Conservation (phyloP, 2,888 invertebrate species). For the Dolichomitus sp. region DNA sequence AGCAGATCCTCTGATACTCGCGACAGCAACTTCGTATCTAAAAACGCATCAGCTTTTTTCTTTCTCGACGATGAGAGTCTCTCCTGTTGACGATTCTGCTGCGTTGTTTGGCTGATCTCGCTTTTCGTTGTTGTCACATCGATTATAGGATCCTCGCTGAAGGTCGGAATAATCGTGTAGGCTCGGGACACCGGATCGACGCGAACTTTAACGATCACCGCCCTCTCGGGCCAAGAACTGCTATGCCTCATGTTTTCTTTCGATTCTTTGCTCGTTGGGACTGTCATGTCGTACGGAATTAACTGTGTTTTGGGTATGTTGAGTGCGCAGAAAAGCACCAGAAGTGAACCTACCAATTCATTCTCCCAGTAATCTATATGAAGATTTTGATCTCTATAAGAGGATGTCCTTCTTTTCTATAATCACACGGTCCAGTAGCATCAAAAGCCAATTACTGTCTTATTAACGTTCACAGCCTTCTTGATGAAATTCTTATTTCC, state of each 20-base stretch:
- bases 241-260: conserved; percentile 78
- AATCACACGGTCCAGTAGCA: background rate
- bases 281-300: conserved; percentile 63
- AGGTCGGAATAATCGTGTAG: conserved; percentile 78
- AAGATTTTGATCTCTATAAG: background rate
- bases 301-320: background rate
- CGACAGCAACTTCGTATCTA: conserved; percentile 24
- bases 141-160: conserved; percentile 68
- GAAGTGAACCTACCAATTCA: background rate
- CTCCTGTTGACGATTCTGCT: conserved; percentile 12
- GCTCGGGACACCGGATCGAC: conserved; percentile 79
- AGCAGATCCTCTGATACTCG: conserved; percentile 19
- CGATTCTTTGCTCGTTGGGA: conserved; percentile 69
- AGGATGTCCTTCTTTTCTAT: background rate
- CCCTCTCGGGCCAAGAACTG: conserved; percentile 80
- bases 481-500: background rate
- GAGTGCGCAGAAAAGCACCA: background rate
- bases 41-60: conserved; percentile 29
- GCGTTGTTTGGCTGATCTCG: conserved; percentile 8
- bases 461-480: background rate
- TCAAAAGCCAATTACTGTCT: conserved; percentile 11
- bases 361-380: background rate
- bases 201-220: conserved; percentile 78
- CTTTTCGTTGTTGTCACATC: conserved; percentile 37
- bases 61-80: conserved; percentile 11